Percentiles rank a stretch among this genome's conserved stretches.
These are phyloP conservation scores for Austrofundulus limnaeus DNA, from an alignment of 2,113 vertebrate species.

Conservation along the genomic window DNA sequence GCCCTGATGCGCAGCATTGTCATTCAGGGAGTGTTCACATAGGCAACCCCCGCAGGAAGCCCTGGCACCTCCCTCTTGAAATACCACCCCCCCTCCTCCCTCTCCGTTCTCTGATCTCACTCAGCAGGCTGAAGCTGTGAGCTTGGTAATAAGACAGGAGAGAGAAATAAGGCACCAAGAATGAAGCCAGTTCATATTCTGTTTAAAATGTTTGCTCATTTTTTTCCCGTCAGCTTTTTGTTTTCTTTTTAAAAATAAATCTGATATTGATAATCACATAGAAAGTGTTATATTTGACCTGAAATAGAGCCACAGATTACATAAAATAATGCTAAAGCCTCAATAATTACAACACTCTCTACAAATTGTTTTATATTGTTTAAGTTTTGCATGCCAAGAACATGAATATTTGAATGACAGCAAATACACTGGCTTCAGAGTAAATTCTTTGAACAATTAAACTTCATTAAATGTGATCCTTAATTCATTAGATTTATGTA, in stretches of 20 bases:
- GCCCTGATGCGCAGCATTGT: conserved; percentile 70
- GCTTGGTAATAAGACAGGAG: conserved; percentile 8
- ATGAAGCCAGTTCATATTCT: conserved; percentile 8
- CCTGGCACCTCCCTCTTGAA: conserved; percentile 65
- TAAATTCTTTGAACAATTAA: no score
- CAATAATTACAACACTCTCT: no score
- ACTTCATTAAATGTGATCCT: no score
- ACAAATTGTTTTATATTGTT: no score
- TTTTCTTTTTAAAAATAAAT: background rate
- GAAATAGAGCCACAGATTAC: no score
- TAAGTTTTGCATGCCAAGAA: no score
- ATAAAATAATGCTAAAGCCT: no score
- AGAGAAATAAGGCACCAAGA: conserved; percentile 21
- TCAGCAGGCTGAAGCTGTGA: conserved; percentile 56
- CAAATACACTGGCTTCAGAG: no score
- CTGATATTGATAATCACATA: no score
- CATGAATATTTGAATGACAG: no score
- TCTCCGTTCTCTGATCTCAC: conserved; percentile 55
- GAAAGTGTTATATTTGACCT: no score
- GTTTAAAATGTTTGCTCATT: background rate
- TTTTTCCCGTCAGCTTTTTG: background rate
- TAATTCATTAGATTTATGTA: no score
- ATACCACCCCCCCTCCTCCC: conserved; percentile 6
- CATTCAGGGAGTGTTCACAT: conserved; percentile 73
- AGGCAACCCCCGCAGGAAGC: conserved; percentile 76